Evolutionary conservation across 2,888 invertebrate species (phyloP), one percentile per base, ranked within the genome.

Genomic region (Nymphalis polychloros): DNA sequence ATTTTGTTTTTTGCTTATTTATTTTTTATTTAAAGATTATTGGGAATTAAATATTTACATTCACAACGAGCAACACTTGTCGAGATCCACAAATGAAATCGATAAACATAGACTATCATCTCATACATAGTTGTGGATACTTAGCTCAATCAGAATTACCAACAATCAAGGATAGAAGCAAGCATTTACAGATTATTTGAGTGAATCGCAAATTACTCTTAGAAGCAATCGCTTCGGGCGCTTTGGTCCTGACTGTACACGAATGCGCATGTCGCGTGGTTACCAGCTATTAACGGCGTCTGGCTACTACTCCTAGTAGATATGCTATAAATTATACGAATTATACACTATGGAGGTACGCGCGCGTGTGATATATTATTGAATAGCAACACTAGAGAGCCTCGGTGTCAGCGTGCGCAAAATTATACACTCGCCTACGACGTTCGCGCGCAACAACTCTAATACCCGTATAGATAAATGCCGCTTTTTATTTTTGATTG

Each of bases 291-390:
- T 90, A 92, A 87, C 81, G 77, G 81, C 67, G 63, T 64, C 80
- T 81, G 77, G 89, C 90, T 90, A 89, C 91, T 87, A 90, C 86
- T 86, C 80, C 77, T 72, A 80, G 73, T 68, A 79, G 77, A 80
- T 81, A 80, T 75, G 78, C 86, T 83, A 91, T 92, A 92, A 92
- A 92, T 92, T 87, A 92, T 84, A 87, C 90, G 90, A 92, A 92
- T 92, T 92, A 92, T 89, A 90, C 87, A 83, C 83, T 82, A 84
- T 23, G 60, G 60, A 59, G 67, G 79, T 82, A 84, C 84, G 86
- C 85, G 81, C 78, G 81, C 85, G 76, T 81, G 90, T 92, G 91
- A 92, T 92, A 92, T 92, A 92, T 90, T 88, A 90, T 85, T 80
- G 85, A 82, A 85, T 84, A 79, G 85, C 85, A 80, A 80, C 79